These are phyloP conservation scores for Pseudomyrmex cubaensis DNA, from an alignment of 1,140 invertebrate species.

Conservation along the genomic window DNA sequence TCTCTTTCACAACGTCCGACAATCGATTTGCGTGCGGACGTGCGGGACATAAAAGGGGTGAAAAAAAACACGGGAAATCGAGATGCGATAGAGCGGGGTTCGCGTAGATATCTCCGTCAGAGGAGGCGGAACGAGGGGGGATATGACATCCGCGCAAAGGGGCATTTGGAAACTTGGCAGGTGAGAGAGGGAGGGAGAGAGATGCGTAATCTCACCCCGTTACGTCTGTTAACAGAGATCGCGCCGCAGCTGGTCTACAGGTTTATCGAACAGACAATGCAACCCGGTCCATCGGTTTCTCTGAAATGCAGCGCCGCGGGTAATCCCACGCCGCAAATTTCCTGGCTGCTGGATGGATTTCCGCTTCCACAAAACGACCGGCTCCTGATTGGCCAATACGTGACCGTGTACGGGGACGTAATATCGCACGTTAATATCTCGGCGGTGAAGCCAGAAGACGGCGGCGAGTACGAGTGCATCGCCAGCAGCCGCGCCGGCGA, in stretches of 20 bases:
- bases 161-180: constrained; percentile 51
- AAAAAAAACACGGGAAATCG: constrained; percentile 16
- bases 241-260: constrained; percentile 86
- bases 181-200: too few species aligned
- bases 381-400: constrained; percentile 88
- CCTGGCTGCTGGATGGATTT: constrained; percentile 87
- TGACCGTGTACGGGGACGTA: constrained; percentile 89
- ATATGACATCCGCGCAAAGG: background rate
- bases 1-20: constrained; percentile 24
- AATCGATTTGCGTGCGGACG: constrained; percentile 35
- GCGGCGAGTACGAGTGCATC: constrained; percentile 90
- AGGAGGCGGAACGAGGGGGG: too few species aligned
- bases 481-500: constrained; percentile 89
- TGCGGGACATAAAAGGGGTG: background rate
- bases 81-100: background rate
- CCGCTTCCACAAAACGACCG: constrained; percentile 87
- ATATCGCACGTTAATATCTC: constrained; percentile 91
- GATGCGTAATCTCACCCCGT: constrained; percentile 59
- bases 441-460: constrained; percentile 89
- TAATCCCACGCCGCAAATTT: constrained; percentile 88
- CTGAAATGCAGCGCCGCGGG: constrained; percentile 88
- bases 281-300: constrained; percentile 87
- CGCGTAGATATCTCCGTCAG: too few species aligned
- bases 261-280: constrained; percentile 87
- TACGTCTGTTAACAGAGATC: constrained; percentile 85